Conservation (phyloP, 2,113 vertebrate species). For the Festucalex cinctus region DNA sequence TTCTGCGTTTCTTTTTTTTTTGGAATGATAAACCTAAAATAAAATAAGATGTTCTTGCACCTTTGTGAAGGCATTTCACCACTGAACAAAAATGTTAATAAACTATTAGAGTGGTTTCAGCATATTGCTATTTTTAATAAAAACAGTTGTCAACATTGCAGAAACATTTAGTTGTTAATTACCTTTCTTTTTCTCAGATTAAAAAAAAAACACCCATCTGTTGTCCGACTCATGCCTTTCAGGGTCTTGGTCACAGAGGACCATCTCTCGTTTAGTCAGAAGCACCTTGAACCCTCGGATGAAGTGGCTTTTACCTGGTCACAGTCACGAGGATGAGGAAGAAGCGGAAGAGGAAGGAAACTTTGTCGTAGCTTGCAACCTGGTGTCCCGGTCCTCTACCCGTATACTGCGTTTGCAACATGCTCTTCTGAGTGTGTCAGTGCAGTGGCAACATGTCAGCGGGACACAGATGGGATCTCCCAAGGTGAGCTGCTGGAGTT, state of each 20-base stretch:
- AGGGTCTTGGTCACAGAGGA: constrained; percentile 50
- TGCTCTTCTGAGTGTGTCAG: constrained; percentile 46
- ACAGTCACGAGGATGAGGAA: constrained; percentile 15
- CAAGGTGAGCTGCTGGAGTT: constrained; percentile 9
- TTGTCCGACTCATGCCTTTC: not conserved
- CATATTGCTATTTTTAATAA: not conserved
- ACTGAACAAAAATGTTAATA: too few relatives aligned
- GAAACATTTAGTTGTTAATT: not conserved
- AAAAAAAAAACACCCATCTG: not conserved
- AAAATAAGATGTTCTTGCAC: too few relatives aligned
- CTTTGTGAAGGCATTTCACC: too few relatives aligned
- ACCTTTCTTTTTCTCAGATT: not conserved
- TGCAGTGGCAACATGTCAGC: constrained; percentile 47
- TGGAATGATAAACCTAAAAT: not conserved
- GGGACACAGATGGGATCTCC: constrained; percentile 1
- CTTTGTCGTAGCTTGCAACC: constrained; percentile 51
- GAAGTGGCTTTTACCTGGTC: constrained; percentile 44
- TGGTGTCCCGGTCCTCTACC: constrained; percentile 56
- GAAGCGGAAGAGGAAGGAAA: constrained; percentile 44
- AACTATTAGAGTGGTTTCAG: not conserved
- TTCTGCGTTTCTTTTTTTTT: not conserved
- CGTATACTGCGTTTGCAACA: constrained; percentile 57
- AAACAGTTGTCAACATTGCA: not conserved
- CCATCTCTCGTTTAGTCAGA: constrained; percentile 53
- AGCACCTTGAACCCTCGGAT: constrained; percentile 55